A percentile compares a stretch with the other conserved stretches of the same genome.
phyloP scores from a whole-genome alignment of 2,113 vertebrate genomes.

The Stigmatopora nigra region DNA sequence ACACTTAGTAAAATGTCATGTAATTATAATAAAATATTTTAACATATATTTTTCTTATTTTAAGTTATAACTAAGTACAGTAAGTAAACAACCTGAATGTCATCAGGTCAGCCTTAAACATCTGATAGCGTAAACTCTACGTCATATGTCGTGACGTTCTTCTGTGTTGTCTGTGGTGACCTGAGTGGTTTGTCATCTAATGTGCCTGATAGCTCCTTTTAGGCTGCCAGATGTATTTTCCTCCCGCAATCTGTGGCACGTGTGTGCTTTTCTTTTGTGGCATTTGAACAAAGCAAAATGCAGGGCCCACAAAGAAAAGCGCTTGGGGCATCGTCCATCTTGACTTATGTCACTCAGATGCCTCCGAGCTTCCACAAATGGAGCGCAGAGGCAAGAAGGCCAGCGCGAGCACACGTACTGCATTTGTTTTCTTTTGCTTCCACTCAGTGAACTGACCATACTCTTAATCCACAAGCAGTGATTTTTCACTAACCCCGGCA shows the following conservation, averaged over 20 bases:
- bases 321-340: background rate
- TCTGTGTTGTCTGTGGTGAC: too few relatives aligned
- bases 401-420: background rate
- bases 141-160: too few relatives aligned
- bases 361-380: background rate
- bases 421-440: background rate
- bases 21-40: too few relatives aligned
- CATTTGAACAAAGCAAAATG: background rate
- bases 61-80: too few relatives aligned
- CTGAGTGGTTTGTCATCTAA: too few relatives aligned
- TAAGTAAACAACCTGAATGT: too few relatives aligned
- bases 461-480: background rate
- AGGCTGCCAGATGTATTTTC: background rate
- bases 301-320: background rate
- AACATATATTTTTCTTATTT: too few relatives aligned
- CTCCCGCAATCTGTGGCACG: background rate
- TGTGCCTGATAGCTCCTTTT: conserved; percentile 1
- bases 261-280: background rate
- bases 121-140: too few relatives aligned
- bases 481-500: background rate
- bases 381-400: background rate
- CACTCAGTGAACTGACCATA: background rate
- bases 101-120: too few relatives aligned
- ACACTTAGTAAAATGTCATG: too few relatives aligned
- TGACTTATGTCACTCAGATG: background rate